Base-by-base conservation (phyloP, 2,888 invertebrate species). In the Chymomyza caudatula region DNA sequence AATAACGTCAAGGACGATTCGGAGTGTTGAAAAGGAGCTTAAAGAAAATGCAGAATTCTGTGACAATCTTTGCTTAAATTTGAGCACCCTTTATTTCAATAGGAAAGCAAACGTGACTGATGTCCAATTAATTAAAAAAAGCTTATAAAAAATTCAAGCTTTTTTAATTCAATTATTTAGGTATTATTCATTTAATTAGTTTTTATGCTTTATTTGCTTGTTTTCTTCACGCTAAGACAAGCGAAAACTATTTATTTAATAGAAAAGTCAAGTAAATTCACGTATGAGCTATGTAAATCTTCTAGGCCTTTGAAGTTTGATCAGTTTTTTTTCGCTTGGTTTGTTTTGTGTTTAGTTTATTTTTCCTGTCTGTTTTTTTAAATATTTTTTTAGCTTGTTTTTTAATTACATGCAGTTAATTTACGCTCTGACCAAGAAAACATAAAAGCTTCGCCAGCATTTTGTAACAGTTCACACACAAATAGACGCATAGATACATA, bases 391-490 rank as follows among this genome's bases (percentile, higher is more conserved):
- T 37, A 11, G 29, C n/a, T 15, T 47, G 6, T 47, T 47, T 55
- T 67, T 73, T 80, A 78, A 78, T 83, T 75, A 73, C 77, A 52
- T 58, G 63, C 63, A 59, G 60, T 76, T 56, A 63, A 69, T 62
- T 62, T 69, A 68, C 60, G 55, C 54, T 54, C 58, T 67, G 60
- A 56, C 61, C 59, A 63, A 37, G 57, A 25, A 49, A 74, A 69
- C 74, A 61, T 67, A 63, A 70, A 72, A 63, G 25, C 29, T 11
- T 37, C 43, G 57, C 20, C 56, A 63, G 29, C 51, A 29, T 70
- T 71, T 71, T 67, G 71, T 71, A 37, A 37, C 29, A 37, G 3
- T 37, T 37, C 29, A 8, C 11, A 37, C 11, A 37, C 11, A 37
- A 37, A 37, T 11, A 37, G 5, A 47, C 15, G 47, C 47, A 47